Evolutionary conservation across 2,888 invertebrate species (phyloP).

Genomic region (Malthinus flaveolus): DNA sequence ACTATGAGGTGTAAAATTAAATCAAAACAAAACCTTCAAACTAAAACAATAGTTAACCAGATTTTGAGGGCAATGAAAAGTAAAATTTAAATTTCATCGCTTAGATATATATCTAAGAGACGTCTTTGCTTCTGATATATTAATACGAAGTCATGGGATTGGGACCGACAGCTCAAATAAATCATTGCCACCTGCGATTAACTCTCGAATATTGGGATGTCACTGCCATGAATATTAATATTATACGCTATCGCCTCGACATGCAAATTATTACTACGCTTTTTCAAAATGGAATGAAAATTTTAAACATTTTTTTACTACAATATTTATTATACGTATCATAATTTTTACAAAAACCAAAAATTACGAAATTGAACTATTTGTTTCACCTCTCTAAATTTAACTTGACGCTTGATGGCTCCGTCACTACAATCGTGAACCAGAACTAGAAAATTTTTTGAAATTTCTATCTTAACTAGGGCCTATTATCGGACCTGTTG

Average conservation of each 20-base stretch:
- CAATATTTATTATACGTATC: no score
- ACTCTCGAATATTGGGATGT: constrained; percentile 50
- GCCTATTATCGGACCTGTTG: no score
- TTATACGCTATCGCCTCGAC: constrained; percentile 33
- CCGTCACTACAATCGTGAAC: no score
- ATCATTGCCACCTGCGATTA: constrained; percentile 51
- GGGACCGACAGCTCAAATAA: constrained; percentile 46
- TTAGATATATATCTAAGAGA: constrained; percentile 31
- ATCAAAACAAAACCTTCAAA: no score
- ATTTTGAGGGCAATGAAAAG: constrained; percentile 16
- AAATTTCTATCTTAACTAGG: no score
- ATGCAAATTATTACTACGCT: constrained; percentile 25
- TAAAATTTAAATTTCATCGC: constrained; percentile 36
- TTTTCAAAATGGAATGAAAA: constrained; percentile 25
- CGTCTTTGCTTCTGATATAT: constrained; percentile 43
- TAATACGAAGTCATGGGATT: constrained; percentile 45
- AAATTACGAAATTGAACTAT: no score
- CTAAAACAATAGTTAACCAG: constrained; percentile 8
- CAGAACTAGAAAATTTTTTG: no score
- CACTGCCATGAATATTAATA: constrained; percentile 51
- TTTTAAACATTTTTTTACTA: constrained; percentile 10
- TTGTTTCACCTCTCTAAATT: no score
- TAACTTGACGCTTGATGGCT: no score
- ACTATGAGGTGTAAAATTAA: no score
- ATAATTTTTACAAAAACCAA: no score